Percentiles rank a stretch among this genome's conserved stretches.
Evolutionary conservation across 2,888 invertebrate genomes (phyloP).

Genomic region (Drosophila nr. fundita): DNA sequence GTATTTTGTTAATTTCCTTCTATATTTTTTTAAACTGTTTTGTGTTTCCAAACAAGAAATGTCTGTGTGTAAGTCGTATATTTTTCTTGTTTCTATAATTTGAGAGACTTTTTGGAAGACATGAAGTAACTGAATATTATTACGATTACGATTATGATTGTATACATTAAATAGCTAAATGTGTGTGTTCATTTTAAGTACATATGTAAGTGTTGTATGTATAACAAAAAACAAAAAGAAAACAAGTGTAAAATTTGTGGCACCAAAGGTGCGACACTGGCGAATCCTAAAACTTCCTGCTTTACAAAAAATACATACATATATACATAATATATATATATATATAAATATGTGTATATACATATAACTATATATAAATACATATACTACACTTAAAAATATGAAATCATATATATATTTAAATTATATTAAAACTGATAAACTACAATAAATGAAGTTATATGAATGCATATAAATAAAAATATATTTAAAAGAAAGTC

Average conservation of each 20-base stretch:
- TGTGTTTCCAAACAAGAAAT: slow-evolving; percentile 29
- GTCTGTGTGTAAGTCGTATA: slow-evolving; percentile 37
- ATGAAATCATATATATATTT: slow-evolving; percentile 57
- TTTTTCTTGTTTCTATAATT: slow-evolving; percentile 58
- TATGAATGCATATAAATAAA: slow-evolving; percentile 35
- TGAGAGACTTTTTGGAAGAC: slow-evolving; percentile 63
- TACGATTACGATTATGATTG: slow-evolving; percentile 65
- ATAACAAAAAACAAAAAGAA: slow-evolving; percentile 46
- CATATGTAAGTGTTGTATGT: slow-evolving; percentile 71
- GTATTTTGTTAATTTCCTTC: slow-evolving; percentile 43
- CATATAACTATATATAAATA: slow-evolving; percentile 24
- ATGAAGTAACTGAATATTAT: slow-evolving; percentile 78
- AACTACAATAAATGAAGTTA: slow-evolving; percentile 76
- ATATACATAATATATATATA: slow-evolving; percentile 41
- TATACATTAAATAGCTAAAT: slow-evolving; percentile 77
- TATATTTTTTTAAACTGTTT: slow-evolving; percentile 8
- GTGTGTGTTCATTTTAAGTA: slow-evolving; percentile 79
- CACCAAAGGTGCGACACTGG: slow-evolving; percentile 72
- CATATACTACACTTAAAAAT: slow-evolving; percentile 59
- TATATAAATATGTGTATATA: slow-evolving; percentile 44
- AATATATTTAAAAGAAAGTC: background rate
- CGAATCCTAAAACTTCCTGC: slow-evolving; percentile 81
- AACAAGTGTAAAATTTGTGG: slow-evolving; percentile 57
- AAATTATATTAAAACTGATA: slow-evolving; percentile 68
- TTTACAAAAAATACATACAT: slow-evolving; percentile 65